phyloP scores from a whole-genome alignment of 2,113 vertebrate species.

The Coregonus clupeaformis region DNA sequence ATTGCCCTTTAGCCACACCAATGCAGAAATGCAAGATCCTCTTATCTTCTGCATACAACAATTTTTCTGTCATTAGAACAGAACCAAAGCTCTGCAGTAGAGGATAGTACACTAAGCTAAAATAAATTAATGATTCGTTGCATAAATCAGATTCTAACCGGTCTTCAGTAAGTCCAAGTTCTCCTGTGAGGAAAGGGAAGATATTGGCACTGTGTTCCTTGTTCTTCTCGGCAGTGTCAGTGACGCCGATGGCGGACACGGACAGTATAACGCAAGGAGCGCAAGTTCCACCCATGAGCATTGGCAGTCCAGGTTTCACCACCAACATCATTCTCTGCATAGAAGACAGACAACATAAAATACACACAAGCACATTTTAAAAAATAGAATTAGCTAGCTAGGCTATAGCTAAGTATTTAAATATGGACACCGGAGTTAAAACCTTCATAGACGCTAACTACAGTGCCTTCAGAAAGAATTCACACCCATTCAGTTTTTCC shows the following conservation, averaged over 20 bases:
- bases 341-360: neutral
- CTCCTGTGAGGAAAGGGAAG: slow-evolving; percentile 80
- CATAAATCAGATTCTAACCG: slow-evolving; percentile 69
- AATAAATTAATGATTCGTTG: no score
- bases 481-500: no score
- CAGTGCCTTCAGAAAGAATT: no score
- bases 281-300: slow-evolving; percentile 77
- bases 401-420: neutral
- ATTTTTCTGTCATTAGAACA: no score
- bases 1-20: no score
- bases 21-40: no score
- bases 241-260: slow-evolving; percentile 83
- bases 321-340: slow-evolving; percentile 82
- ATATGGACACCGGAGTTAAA: no score
- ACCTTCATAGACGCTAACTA: no score
- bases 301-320: slow-evolving; percentile 74
- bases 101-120: no score
- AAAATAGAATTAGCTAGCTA: neutral
- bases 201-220: slow-evolving; percentile 83
- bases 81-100: no score
- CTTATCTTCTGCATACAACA: no score
- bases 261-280: slow-evolving; percentile 81
- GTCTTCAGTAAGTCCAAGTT: slow-evolving; percentile 80
- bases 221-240: slow-evolving; percentile 89
- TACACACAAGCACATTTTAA: no score